Evolutionary conservation across 2,888 invertebrate genomes (phyloP), one percentile per base, ranked within the genome.

Genomic region (Erebia epiphron): DNA sequence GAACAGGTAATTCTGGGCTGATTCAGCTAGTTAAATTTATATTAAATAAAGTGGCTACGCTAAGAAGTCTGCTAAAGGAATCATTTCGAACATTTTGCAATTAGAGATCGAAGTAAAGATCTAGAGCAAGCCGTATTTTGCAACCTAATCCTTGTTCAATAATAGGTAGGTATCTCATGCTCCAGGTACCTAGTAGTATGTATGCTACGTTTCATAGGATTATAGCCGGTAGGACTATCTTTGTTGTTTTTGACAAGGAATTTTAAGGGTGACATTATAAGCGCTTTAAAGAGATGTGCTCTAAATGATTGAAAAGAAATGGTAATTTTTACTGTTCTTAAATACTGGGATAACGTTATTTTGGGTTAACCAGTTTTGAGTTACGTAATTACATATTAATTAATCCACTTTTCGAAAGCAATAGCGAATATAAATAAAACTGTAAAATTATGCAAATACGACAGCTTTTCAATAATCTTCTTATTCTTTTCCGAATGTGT

Each of bases 141-240:
- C 1, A 18, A 62, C 61, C 13, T 49, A 62, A 62, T 62, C 61
- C 46, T 21, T 14, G 46, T 62, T 18, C 43, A 43, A 43, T 60
- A 16, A n/a, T n/a, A 26, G 2, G 21, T 57, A 35, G 16, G 10
- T 46, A 16, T 21, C 0, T 56, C n/a, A n/a, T n/a, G 56, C 46
- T 2, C 46, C 21, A 62, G 61, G 21, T 18, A 61, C 46, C 18
- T 21, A 46, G 18, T 62, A 16, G 43, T 2, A 16, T 11, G 60
- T 62, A 49, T 21, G 8, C 49, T 62, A 13, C 11, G 7, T 46
- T 2, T 21, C 7, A 8, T 18, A 14, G 61, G 11, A 7, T 46
- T 46, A 21, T 49, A 61, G 43, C 7, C 46, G 46, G 13, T 46
- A 13, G 43, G 61, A 61, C 46, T 61, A 61, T 46, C 61, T 61